phyloP scores from a whole-genome alignment of 1,140 invertebrate species.

The Bombus picipes region DNA sequence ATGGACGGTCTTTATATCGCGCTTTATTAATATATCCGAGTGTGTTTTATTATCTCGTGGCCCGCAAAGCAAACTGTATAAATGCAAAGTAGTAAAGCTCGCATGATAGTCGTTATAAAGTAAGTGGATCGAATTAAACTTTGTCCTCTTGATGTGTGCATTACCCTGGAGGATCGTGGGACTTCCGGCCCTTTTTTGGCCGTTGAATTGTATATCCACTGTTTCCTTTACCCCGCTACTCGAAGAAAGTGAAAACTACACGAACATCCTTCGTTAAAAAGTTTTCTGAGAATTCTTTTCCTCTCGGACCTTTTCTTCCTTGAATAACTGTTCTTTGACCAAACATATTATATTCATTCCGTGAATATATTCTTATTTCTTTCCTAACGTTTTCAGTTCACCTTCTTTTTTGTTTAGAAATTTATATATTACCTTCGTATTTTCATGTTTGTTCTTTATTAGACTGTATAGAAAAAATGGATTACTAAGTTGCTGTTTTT shows the following conservation, averaged over 20 bases:
- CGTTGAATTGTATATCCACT: slow-evolving; percentile 15
- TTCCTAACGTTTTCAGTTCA: background rate
- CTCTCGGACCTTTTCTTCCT: background rate
- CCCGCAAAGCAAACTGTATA: slow-evolving; percentile 15
- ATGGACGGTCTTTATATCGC: slow-evolving; percentile 20
- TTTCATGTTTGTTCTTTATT: background rate
- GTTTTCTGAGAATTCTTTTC: background rate
- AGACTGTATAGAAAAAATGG: background rate
- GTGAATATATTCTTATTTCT: background rate
- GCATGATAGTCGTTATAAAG: slow-evolving; percentile 25
- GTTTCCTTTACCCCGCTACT: background rate
- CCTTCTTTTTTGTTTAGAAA: background rate
- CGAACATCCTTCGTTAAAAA: background rate
- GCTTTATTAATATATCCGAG: slow-evolving; percentile 37
- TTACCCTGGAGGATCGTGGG: slow-evolving; percentile 34
- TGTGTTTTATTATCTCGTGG: slow-evolving; percentile 19
- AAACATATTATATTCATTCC: background rate
- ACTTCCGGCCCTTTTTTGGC: slow-evolving; percentile 38
- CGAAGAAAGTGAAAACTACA: background rate
- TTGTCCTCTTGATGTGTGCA: slow-evolving; percentile 16
- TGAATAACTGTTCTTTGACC: background rate
- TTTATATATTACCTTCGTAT: background rate
- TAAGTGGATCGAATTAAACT: slow-evolving; percentile 49
- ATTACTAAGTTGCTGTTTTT: background rate
- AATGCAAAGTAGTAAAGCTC: slow-evolving; percentile 37